phyloP scores from a whole-genome alignment of 2,797 vertebrate species.

The Crotalus adamanteus region DNA sequence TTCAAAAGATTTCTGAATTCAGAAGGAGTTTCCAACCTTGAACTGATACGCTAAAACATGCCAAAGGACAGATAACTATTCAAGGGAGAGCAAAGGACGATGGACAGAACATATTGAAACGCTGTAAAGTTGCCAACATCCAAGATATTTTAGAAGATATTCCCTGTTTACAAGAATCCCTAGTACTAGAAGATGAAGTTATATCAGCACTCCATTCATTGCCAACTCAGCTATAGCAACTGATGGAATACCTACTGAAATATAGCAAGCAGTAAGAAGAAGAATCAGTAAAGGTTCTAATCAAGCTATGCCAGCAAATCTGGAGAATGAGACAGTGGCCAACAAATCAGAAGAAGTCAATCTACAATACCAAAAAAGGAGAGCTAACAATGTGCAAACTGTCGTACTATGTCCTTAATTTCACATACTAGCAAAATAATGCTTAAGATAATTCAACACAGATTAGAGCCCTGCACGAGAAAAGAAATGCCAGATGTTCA shows the following conservation, averaged over 20 bases:
- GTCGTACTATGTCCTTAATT: neutral
- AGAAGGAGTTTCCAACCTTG: neutral
- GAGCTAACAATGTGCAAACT: neutral
- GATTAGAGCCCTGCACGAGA: neutral
- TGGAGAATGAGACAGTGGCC: neutral
- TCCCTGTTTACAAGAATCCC: neutral
- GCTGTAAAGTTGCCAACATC: neutral
- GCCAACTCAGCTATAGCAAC: neutral
- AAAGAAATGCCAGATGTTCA: neutral
- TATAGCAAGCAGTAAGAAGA: neutral
- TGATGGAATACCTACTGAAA: neutral
- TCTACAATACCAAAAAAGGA: neutral
- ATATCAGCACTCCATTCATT: neutral
- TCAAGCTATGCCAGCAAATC: neutral
- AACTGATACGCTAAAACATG: neutral
- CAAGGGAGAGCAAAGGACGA: neutral
- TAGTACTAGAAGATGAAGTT: neutral
- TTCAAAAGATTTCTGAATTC: neutral
- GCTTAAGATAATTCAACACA: neutral
- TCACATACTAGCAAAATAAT: neutral
- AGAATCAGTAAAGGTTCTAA: neutral
- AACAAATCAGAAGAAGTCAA: neutral
- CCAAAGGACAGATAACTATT: neutral
- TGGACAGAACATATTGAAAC: neutral
- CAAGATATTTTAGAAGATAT: neutral